These are phyloP conservation scores for Dermatophagoides farinae DNA, from an alignment of 1,140 invertebrate genomes.

Conservation along the genomic window DNA sequence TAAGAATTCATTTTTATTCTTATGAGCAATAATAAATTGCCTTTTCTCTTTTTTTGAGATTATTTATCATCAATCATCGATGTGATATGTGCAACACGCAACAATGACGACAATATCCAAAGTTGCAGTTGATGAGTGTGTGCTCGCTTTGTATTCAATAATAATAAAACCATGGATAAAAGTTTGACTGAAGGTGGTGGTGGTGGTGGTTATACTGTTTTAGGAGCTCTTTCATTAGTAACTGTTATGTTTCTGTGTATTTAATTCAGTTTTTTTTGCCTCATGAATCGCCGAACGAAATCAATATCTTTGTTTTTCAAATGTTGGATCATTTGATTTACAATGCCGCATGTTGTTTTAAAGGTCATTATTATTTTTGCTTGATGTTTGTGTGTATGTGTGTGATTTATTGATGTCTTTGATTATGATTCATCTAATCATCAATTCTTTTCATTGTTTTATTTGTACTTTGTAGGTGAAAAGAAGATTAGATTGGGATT, in stretches of 20 bases:
- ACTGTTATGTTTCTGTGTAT: not conserved
- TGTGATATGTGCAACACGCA: too few relatives aligned
- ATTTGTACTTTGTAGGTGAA: slow-evolving; percentile 2
- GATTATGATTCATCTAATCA: too few relatives aligned
- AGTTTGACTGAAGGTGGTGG: not conserved
- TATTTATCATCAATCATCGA: too few relatives aligned
- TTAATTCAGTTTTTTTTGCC: not conserved
- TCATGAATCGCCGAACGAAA: not conserved
- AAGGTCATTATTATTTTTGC: not conserved
- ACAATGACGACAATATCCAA: too few relatives aligned
- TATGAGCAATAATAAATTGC: too few relatives aligned
- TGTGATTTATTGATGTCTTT: not conserved
- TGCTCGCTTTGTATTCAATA: not conserved
- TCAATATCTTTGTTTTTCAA: too few relatives aligned
- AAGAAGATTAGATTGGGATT: slow-evolving; percentile 9
- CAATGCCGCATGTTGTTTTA: not conserved
- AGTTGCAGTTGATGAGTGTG: too few relatives aligned
- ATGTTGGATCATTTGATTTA: not conserved
- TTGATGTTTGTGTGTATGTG: not conserved
- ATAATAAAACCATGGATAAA: not conserved
- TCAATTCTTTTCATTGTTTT: not conserved
- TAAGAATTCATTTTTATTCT: too few relatives aligned
- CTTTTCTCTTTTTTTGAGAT: too few relatives aligned
- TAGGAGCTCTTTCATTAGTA: not conserved
- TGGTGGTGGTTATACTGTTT: not conserved